Percentiles rank a stretch among this genome's conserved stretches.
Conservation (phyloP, 2,888 invertebrate species). For the Drosophila nr. fundita region DNA sequence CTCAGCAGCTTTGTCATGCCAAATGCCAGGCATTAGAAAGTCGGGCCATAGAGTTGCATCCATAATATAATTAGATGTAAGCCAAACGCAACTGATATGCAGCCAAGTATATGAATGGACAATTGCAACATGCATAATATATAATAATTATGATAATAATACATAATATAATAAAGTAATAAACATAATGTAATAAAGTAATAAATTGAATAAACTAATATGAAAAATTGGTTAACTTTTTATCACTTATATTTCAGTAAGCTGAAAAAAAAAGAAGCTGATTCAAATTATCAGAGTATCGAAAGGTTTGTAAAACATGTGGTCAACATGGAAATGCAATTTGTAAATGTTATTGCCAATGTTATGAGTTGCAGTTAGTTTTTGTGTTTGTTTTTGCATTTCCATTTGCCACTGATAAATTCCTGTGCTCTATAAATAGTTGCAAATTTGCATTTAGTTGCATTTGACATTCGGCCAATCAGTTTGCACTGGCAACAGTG, state of each 20-base stretch:
- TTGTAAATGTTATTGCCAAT: conserved; percentile 50
- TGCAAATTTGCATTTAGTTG: conserved; percentile 43
- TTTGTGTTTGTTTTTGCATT: conserved; percentile 18
- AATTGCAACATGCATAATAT: background rate
- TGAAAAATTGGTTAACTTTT: background rate
- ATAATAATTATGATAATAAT: background rate
- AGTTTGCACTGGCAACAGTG: conserved; percentile 10
- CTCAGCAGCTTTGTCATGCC: conserved; percentile 10
- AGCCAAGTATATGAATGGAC: background rate
- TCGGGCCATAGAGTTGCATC: background rate
- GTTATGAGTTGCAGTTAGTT: conserved; percentile 23
- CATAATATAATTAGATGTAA: background rate
- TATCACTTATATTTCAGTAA: background rate
- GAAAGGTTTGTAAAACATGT: background rate
- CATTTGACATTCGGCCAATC: conserved; percentile 39
- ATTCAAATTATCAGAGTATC: conserved; percentile 18
- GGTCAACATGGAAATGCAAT: conserved; percentile 34
- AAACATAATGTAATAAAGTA: background rate
- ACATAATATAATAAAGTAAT: background rate
- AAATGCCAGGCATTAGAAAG: conserved; percentile 1
- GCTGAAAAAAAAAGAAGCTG: background rate
- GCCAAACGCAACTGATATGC: background rate
- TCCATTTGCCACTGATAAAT: conserved; percentile 43
- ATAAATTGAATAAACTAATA: background rate
- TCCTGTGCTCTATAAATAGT: conserved; percentile 40